Base-by-base conservation (phyloP, 2,113 vertebrate genomes). In the Phainopepla nitens region DNA sequence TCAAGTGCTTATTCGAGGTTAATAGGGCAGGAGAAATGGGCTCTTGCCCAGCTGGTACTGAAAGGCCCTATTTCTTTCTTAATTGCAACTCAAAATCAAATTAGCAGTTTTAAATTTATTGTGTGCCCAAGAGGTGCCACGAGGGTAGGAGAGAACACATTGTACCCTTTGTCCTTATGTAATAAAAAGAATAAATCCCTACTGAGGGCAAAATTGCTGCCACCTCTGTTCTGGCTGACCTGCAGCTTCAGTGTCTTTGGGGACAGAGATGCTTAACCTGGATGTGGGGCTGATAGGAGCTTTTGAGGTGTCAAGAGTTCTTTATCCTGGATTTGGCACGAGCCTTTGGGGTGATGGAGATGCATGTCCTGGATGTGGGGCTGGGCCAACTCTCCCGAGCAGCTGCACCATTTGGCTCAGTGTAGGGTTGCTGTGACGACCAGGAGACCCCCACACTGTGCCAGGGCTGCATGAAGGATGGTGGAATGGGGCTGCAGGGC, bases 71-170 rank as follows among this genome's bases (percentile, higher is more conserved):
- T 91, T 96, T 95, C 82, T 84, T 79, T 57, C 53, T 87, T 94
- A 97, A 94, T 95, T 97, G 89, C 78, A 84, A 72, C 73, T 93
- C 87, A 50, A 66, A 96, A 94, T 85, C 87, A 95, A 95, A 96
- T 96, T 96, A 96, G 77, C 13, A 2, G 83, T 44, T 79, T 95
- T 94, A 95, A 96, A 91, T 95, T 94, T 84, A 79, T 61, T 87
- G 65, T 35, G 73, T 79, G 91, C 93, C 93, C 91, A 76, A 87
- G 91, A 89, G 94, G 81, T 79, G 75, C 61, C n/a, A 15, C 0
- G 0, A 44, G n/a, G 39, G 20, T 64, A 53, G 47, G 41, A n/a
- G 47, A 87, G 87, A 80, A 82, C 69, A 31, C 0, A 0, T 21
- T 45, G 69, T 79, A 51, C 28, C 64, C 76, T 82, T 87, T 5